Base-by-base conservation (phyloP, 1,140 invertebrate species). In the Caerostris extrusa region DNA sequence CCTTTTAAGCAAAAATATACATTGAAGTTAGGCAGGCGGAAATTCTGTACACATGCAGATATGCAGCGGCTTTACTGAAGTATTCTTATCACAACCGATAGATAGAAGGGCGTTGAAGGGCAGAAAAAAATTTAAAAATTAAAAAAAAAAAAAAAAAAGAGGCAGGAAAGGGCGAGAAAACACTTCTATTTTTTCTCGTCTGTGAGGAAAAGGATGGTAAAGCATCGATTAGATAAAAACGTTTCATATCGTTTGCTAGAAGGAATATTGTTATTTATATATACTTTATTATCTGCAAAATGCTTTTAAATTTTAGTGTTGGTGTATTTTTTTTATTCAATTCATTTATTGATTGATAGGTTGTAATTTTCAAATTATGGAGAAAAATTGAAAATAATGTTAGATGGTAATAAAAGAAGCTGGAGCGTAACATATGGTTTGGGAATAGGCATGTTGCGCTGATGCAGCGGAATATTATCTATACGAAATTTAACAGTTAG, bases 1-100 rank as follows among this genome's bases (percentile, higher is more conserved):
- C n/a, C 86, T 88, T 88, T 88, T 85, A 85, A 85, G 3, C 83
- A 8, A 50, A 53, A 67, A 88, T 67, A 88, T 88, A 64, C 60
- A 88, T 88, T 88, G 86, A 57, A 83, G 55, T 3, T 7, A 7
- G 82, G 56, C 7, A n/a, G 55, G 82, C 14, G 82, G 82, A 10
- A 19, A 10, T 3, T 57, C n/a, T 53, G 50, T 88, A 67, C 50
- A 88, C 34, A 61, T 34, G 17, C 5, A 85, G 83, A 85, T 85
- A 34, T 19, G 83, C 19, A 58, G 7, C 53, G 53, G 57, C 83
- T 57, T n/a, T 58, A 56, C 83, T 34, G 55, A 58, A 58, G 17
- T 56, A 8, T 57, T n/a, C 57, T 60, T 85, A 58, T 85, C 57
- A 19, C 56, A n/a, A 56, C 57, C 57, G 56, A 12, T 50, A 50